Percentiles rank a stretch among this genome's conserved stretches.
Conservation (phyloP, 2,888 invertebrate species). For the Melangyna quadrimaculata region DNA sequence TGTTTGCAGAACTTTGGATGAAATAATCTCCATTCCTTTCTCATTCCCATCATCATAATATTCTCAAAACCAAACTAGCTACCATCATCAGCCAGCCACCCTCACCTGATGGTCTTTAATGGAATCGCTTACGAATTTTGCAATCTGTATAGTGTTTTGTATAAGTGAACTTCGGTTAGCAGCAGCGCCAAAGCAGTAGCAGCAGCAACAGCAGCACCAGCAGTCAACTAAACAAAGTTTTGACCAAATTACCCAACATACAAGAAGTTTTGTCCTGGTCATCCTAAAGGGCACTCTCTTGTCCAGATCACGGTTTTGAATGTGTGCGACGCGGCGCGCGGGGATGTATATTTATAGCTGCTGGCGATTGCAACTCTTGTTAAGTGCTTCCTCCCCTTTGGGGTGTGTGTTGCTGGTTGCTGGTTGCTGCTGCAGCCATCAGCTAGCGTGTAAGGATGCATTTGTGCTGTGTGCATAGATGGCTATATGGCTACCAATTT, state of each 20-base stretch:
- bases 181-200: background rate
- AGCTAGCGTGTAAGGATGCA: background rate
- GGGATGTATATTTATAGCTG: background rate
- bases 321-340: no score
- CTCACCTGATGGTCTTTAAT: background rate
- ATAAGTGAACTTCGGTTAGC: background rate
- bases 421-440: background rate
- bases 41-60: background rate
- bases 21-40: background rate
- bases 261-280: slow-evolving; percentile 14
- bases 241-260: slow-evolving; percentile 42
- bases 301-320: background rate
- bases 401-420: background rate
- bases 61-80: background rate
- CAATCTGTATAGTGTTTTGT: slow-evolving; percentile 23
- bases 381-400: slow-evolving; percentile 29
- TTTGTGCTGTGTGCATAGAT: slow-evolving; percentile 1
- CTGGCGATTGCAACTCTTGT: slow-evolving; percentile 29
- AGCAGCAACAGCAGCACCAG: background rate
- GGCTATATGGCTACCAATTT: slow-evolving; percentile 29
- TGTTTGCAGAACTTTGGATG: slow-evolving; percentile 49
- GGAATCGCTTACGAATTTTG: slow-evolving; percentile 28
- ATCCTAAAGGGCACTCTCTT: slow-evolving; percentile 11
- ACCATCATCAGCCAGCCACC: background rate
- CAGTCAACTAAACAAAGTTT: slow-evolving; percentile 45